Conservation (phyloP, 2,888 invertebrate species). For the Chymomyza procnemis region DNA sequence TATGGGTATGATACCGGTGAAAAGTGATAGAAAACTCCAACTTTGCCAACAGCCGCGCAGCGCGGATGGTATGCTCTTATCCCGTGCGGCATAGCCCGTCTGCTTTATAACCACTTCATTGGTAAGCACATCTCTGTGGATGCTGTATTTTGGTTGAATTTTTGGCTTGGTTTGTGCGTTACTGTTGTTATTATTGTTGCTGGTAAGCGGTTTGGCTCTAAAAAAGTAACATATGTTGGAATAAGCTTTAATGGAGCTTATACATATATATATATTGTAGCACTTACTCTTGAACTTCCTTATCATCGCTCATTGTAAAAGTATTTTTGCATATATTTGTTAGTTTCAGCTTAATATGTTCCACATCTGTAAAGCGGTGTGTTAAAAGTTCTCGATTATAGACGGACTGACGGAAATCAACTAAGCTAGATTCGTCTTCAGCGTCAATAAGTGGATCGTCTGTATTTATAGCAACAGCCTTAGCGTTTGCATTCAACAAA, state of each 20-base stretch:
- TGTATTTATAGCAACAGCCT: constrained; percentile 28
- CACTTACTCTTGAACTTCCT: constrained; percentile 68
- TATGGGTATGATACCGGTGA: constrained; percentile 80
- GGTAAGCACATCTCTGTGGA: constrained; percentile 75
- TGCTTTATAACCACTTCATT: constrained; percentile 76
- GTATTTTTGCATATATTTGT: constrained; percentile 10
- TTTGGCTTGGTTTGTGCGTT: constrained; percentile 63
- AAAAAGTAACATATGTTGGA: constrained; percentile 3
- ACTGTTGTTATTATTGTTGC: constrained; percentile 38
- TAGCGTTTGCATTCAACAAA: constrained; percentile 33
- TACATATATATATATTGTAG: too few relatives aligned
- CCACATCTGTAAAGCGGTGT: constrained; percentile 63
- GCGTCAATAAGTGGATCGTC: background rate
- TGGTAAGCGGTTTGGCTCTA: constrained; percentile 70
- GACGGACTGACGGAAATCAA: constrained; percentile 27
- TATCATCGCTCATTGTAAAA: constrained; percentile 61
- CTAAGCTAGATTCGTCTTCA: constrained; percentile 8
- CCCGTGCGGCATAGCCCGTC: constrained; percentile 75
- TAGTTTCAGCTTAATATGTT: constrained; percentile 36
- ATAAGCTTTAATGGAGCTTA: constrained; percentile 12
- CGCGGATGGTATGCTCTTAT: constrained; percentile 75
- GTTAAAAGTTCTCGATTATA: constrained; percentile 44
- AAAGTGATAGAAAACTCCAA: constrained; percentile 72
- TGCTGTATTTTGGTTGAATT: constrained; percentile 71
- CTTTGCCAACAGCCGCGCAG: constrained; percentile 67